Conservation (phyloP, 1,140 invertebrate genomes). For the Pogonomyrmex californicus region DNA sequence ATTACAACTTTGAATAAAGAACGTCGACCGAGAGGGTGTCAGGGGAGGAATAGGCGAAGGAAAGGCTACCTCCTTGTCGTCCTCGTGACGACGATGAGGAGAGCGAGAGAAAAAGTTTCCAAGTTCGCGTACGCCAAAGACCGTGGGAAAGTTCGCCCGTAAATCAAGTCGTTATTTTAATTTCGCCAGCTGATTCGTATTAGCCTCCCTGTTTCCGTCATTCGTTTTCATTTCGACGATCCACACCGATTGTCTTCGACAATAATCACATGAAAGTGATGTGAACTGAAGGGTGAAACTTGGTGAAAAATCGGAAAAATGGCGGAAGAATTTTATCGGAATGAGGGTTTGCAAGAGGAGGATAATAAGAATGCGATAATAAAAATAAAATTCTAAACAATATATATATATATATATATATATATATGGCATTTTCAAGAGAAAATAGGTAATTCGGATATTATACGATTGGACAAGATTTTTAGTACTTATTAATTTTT, state of each 20-base stretch:
- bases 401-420: too few relatives aligned
- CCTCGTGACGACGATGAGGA: constrained; percentile 51
- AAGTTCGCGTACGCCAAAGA: constrained; percentile 71
- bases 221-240: constrained; percentile 28
- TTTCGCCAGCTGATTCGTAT: constrained; percentile 60
- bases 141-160: constrained; percentile 78
- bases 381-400: constrained; percentile 10
- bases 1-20: constrained; percentile 88
- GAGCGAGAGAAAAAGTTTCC: constrained; percentile 19
- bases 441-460: too few relatives aligned
- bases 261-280: constrained; percentile 9
- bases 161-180: constrained; percentile 82
- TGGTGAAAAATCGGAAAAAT: neutral
- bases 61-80: constrained; percentile 69
- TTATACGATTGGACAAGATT: too few relatives aligned
- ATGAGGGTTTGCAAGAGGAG: neutral
- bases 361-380: neutral
- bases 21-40: constrained; percentile 71
- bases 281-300: neutral
- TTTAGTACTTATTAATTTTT: too few relatives aligned
- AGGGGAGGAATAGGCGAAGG: constrained; percentile 28
- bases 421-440: too few relatives aligned
- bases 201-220: constrained; percentile 57
- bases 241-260: neutral
- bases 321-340: constrained; percentile 6